phyloP scores from a whole-genome alignment of 2,888 invertebrate genomes.

The Aporophyla nigra region DNA sequence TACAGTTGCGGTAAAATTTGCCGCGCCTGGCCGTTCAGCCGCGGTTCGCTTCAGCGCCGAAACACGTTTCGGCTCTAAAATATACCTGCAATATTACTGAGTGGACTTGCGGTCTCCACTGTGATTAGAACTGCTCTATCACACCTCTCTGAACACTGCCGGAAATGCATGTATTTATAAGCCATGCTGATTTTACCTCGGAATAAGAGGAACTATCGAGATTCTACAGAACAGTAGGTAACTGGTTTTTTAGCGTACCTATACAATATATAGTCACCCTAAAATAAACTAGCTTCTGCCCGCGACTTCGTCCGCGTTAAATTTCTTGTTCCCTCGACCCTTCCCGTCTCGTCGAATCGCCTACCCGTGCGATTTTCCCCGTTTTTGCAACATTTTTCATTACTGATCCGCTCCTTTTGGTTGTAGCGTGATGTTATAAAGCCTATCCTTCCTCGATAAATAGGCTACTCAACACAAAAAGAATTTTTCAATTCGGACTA shows the following conservation, averaged over 20 bases:
- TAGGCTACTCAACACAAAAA: too few species aligned
- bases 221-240: not conserved
- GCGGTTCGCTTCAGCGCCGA: constrained; percentile 38
- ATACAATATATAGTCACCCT: not conserved
- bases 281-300: too few species aligned
- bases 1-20: constrained; percentile 41
- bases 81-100: constrained; percentile 46
- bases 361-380: too few species aligned
- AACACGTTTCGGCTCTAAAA: constrained; percentile 55
- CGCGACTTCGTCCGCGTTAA: too few species aligned
- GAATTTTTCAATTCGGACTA: too few species aligned
- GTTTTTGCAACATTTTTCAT: too few species aligned
- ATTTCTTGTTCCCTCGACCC: too few species aligned
- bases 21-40: constrained; percentile 7
- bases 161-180: not conserved
- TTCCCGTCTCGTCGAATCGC: too few species aligned
- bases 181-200: not conserved
- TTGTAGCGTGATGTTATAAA: too few species aligned
- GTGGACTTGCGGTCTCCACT: constrained; percentile 34
- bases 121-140: constrained; percentile 38
- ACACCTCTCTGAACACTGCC: not conserved
- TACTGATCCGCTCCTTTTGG: too few species aligned
- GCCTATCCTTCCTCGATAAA: too few species aligned
- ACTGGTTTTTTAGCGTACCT: too few species aligned
- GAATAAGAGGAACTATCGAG: not conserved